Base-by-base conservation (phyloP, 1,140 invertebrate species). In the Subanguina moxae region DNA sequence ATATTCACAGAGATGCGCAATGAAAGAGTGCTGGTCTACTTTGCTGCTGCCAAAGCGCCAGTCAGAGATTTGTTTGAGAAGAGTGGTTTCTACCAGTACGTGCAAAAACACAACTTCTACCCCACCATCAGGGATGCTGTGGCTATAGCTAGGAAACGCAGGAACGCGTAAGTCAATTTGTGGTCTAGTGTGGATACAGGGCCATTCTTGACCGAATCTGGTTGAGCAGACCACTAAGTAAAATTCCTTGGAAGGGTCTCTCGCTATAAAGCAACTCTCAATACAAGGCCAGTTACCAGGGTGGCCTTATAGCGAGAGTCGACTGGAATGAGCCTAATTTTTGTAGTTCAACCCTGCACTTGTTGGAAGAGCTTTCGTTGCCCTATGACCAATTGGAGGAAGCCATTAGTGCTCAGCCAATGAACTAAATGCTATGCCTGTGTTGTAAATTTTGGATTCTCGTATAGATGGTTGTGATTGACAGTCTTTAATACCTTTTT, bases 51-150 rank as follows among this genome's bases (percentile, higher is more conserved):
- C 9, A 82, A 82, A 71, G 79, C 79, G 3, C 78, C 80, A 1
- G 70, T 81, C n/a, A 65, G 79, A 8, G 79, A 81, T 27, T 61
- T 77, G 42, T 78, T 81, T 52, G 78, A 79, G 25, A 65, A 63
- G 17, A 72, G 69, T 56, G 73, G 77, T 21, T 81, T 81, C 59
- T 81, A 68, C 52, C 32, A 64, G 11, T 74, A 68, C 57, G 79
- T 81, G 11, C 66, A 68, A 25, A 78, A 81, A 64, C 62, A 66
- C 17, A 82, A 80, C 59, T 81, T 81, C 65, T 81, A 83, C 56
- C 79, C 79, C 25, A 83, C 79, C 45, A 82, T 81, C 46, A 72
- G 76, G 19, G 79, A 81, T 67, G 79, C 79, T 17, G 77, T 83
- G 1, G 77, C 75, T 1, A 71, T 77, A 62, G 76, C 76, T 21